These are phyloP conservation scores for Hippopotamyrus pictus DNA, from an alignment of 2,797 vertebrate species.

Conservation along the genomic window DNA sequence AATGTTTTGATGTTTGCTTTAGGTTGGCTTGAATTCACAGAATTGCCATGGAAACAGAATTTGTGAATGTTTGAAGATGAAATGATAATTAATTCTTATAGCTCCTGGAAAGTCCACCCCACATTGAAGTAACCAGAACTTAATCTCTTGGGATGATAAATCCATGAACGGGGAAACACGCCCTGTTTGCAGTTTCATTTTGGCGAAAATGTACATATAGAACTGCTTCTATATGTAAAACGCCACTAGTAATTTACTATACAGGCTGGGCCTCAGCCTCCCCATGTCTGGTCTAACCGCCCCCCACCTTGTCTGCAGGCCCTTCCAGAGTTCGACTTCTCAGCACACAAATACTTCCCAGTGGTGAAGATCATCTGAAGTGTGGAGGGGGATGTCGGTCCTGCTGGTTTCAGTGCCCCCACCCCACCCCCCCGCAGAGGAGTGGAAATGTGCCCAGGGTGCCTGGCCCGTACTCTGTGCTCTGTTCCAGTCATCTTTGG, in stretches of 20 bases:
- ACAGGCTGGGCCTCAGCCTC: neutral
- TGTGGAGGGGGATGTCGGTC: neutral
- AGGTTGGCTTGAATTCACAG: neutral
- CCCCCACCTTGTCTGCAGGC: constrained; percentile 58
- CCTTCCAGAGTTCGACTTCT: constrained; percentile 96
- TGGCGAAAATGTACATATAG: neutral
- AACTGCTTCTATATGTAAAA: too few species aligned
- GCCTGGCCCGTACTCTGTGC: neutral
- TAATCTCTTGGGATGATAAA: neutral
- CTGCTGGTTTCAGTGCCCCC: neutral
- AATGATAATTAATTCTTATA: neutral
- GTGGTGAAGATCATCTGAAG: constrained; percentile 85
- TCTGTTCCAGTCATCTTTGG: neutral
- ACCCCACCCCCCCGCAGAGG: neutral
- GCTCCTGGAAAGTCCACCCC: neutral
- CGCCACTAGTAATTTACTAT: neutral
- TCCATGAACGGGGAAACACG: neutral
- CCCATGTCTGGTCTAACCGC: neutral
- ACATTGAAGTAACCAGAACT: neutral
- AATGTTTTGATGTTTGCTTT: neutral
- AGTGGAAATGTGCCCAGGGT: neutral
- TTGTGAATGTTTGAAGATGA: neutral
- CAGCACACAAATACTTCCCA: constrained; percentile 95
- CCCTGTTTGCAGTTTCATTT: neutral
- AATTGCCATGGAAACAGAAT: neutral